These are phyloP conservation scores for Apis florea DNA, from an alignment of 1,140 invertebrate species.

Conservation along the genomic window DNA sequence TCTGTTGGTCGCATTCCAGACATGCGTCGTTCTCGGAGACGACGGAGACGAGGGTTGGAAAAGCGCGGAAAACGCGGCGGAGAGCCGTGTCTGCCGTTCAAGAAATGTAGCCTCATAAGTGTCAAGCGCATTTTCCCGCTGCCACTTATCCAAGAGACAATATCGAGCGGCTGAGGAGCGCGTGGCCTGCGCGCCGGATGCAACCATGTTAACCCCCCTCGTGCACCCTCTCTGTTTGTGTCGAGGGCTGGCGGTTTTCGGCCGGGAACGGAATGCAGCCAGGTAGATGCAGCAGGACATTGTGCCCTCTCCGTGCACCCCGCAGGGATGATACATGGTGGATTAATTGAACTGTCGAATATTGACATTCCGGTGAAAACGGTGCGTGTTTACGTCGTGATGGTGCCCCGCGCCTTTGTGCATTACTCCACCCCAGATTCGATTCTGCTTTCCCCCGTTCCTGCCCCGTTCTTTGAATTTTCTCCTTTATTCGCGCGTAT, in stretches of 20 bases:
- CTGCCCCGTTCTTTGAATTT: not conserved
- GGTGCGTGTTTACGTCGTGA: slow-evolving; percentile 45
- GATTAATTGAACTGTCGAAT: slow-evolving; percentile 69
- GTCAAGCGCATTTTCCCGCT: slow-evolving; percentile 44
- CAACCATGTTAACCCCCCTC: not conserved
- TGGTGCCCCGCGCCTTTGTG: slow-evolving; percentile 7
- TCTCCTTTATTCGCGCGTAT: too few species aligned
- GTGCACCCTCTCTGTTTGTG: not conserved
- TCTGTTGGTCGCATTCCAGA: slow-evolving; percentile 11
- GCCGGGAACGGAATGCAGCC: slow-evolving; percentile 26
- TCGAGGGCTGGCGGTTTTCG: slow-evolving; percentile 29
- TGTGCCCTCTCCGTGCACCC: slow-evolving; percentile 18
- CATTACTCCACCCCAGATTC: not conserved
- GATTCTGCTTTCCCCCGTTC: not conserved
- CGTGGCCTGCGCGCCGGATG: slow-evolving; percentile 1
- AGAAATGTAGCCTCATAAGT: slow-evolving; percentile 53
- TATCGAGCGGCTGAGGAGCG: slow-evolving; percentile 36
- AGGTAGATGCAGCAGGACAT: slow-evolving; percentile 1
- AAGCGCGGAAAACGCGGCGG: not conserved
- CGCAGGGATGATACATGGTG: slow-evolving; percentile 48
- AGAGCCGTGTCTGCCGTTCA: not conserved
- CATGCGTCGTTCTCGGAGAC: slow-evolving; percentile 4
- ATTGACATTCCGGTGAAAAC: slow-evolving; percentile 62
- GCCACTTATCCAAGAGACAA: slow-evolving; percentile 43
- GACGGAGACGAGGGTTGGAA: not conserved